Conservation (phyloP, 2,888 invertebrate genomes). For the Orthonychiurus folsomi region DNA sequence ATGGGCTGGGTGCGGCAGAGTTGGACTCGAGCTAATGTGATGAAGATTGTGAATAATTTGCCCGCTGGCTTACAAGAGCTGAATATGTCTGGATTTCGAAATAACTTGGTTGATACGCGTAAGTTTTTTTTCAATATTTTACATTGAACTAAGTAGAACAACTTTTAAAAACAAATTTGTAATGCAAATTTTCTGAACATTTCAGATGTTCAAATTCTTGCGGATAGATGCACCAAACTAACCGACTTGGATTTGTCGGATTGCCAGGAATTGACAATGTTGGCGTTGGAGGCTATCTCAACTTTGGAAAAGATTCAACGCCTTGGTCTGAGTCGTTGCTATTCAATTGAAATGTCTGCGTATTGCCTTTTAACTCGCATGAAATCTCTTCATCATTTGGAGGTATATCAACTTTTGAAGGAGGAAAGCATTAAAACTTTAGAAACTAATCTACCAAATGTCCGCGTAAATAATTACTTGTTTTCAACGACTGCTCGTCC, state of each 20-base stretch:
- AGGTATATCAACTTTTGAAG: slow-evolving; percentile 71
- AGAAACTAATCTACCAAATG: slow-evolving; percentile 49
- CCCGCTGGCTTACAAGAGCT: slow-evolving; percentile 60
- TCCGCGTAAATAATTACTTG: slow-evolving; percentile 62
- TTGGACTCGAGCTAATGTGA: slow-evolving; percentile 46
- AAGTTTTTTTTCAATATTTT: slow-evolving; percentile 45
- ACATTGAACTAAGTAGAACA: neutral
- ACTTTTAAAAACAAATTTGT: neutral
- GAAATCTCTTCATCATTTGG: slow-evolving; percentile 60
- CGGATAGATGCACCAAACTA: slow-evolving; percentile 59
- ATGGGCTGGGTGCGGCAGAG: slow-evolving; percentile 57
- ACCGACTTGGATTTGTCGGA: slow-evolving; percentile 83
- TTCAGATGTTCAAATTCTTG: slow-evolving; percentile 60
- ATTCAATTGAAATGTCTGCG: slow-evolving; percentile 61
- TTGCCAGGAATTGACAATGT: slow-evolving; percentile 61
- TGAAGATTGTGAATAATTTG: slow-evolving; percentile 53
- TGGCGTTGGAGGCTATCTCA: slow-evolving; percentile 52
- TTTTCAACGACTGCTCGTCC: slow-evolving; percentile 64
- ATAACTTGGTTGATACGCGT: slow-evolving; percentile 65
- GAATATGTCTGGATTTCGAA: slow-evolving; percentile 74
- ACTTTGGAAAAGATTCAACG: slow-evolving; percentile 54
- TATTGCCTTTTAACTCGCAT: slow-evolving; percentile 57
- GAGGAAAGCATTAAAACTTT: slow-evolving; percentile 51
- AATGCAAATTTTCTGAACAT: neutral
- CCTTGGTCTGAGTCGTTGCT: slow-evolving; percentile 70